A percentile compares a stretch with the other conserved stretches of the same genome.
These are phyloP conservation scores for Phyto melanocephala DNA, from an alignment of 2,888 invertebrate genomes.

Conservation along the genomic window DNA sequence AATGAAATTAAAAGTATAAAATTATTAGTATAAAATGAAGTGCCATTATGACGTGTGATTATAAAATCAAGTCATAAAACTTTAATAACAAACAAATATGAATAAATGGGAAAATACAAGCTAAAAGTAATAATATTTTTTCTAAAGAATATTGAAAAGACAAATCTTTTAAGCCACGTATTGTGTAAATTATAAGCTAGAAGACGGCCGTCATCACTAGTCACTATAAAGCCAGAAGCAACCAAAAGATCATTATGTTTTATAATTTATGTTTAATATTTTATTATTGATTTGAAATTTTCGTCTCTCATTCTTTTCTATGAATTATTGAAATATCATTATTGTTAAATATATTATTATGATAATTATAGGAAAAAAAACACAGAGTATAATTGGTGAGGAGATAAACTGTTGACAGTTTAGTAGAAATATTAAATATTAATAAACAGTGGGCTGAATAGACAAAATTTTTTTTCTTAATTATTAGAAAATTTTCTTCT, in stretches of 20 bases:
- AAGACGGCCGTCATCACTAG: neutral
- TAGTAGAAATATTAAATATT: neutral
- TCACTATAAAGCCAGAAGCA: neutral
- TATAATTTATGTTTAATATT: conserved; percentile 54
- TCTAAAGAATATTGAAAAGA: neutral
- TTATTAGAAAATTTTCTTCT: too few relatives aligned
- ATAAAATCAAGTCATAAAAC: conserved; percentile 45
- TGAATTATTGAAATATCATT: neutral
- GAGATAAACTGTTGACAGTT: conserved; percentile 10
- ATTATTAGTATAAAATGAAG: neutral
- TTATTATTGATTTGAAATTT: neutral
- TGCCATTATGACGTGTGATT: conserved; percentile 35
- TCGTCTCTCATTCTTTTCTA: neutral
- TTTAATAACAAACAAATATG: neutral
- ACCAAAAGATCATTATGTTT: conserved; percentile 42
- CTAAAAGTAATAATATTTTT: neutral
- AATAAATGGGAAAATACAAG: neutral
- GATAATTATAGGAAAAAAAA: neutral
- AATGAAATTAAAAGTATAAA: conserved; percentile 26
- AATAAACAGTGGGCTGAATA: conserved; percentile 6
- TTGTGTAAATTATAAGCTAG: conserved; percentile 24
- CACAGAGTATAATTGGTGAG: neutral
- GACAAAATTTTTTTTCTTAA: too few relatives aligned
- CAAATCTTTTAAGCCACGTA: neutral
- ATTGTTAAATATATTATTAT: conserved; percentile 4